Conservation (phyloP, 2,797 vertebrate genomes). For the Podargus strigoides region DNA sequence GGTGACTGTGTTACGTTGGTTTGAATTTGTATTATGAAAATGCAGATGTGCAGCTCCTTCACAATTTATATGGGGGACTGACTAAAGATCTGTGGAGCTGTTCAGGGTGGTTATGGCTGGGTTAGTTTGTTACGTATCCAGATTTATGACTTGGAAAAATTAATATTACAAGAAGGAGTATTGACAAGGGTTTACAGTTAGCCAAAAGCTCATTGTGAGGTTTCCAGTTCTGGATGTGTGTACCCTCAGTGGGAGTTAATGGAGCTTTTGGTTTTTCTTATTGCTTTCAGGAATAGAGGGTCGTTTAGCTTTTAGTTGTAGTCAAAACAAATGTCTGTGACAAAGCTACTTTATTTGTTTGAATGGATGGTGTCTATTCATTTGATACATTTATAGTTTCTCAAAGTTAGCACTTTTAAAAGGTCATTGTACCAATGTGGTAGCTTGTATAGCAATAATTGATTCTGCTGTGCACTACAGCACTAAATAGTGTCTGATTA, state of each 20-base stretch:
- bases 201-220: neutral
- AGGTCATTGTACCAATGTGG: neutral
- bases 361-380: neutral
- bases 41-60: fast-evolving
- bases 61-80: neutral
- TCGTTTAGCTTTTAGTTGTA: neutral
- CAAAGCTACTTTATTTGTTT: neutral
- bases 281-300: neutral
- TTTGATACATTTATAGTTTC: neutral
- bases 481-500: neutral
- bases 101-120: fast-evolving
- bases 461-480: neutral
- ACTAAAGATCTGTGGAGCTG: neutral
- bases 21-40: neutral
- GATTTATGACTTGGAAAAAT: neutral
- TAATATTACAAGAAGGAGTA: neutral
- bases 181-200: neutral
- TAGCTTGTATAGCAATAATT: neutral
- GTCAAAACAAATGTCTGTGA: neutral
- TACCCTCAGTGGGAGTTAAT: neutral
- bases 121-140: neutral
- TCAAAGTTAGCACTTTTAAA: neutral
- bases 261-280: neutral
- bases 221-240: neutral
- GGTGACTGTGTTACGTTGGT: neutral